These are phyloP conservation scores for Apolygus lucorum DNA, from an alignment of 1,140 invertebrate species.

Conservation along the genomic window DNA sequence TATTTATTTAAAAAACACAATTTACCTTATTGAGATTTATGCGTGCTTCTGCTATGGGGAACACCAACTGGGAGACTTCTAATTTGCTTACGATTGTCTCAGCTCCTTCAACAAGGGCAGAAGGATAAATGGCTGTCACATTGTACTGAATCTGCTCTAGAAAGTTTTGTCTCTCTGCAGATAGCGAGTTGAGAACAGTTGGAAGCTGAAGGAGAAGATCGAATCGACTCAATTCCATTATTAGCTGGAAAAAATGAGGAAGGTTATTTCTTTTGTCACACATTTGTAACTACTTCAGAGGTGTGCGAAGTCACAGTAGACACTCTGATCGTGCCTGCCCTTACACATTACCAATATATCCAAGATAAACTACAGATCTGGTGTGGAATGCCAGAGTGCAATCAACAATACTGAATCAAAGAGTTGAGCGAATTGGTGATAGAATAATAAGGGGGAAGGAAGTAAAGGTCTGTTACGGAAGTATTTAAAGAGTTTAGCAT, in stretches of 20 bases:
- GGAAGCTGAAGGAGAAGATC: neutral
- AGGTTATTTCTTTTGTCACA: neutral
- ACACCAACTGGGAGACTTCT: neutral
- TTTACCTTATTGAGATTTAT: neutral
- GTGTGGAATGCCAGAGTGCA: neutral
- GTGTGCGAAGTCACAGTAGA: neutral
- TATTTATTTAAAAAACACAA: too few species aligned
- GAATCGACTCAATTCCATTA: neutral
- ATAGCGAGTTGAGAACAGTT: neutral
- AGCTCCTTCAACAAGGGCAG: conserved; percentile 9
- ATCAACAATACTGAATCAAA: neutral
- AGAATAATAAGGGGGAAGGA: too few species aligned
- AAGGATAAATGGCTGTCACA: conserved; percentile 1
- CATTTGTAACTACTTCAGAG: neutral
- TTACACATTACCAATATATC: neutral
- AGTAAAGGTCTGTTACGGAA: too few species aligned
- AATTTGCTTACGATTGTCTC: neutral
- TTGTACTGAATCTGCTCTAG: conserved; percentile 4
- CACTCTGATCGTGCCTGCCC: neutral
- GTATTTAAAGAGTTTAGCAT: too few species aligned
- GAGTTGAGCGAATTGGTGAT: too few species aligned
- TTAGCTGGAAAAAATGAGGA: neutral
- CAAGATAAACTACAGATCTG: neutral
- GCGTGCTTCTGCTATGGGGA: neutral
- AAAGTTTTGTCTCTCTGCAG: conserved; percentile 30